phyloP scores from a whole-genome alignment of 2,113 vertebrate species.

The Hemiprocne comata region DNA sequence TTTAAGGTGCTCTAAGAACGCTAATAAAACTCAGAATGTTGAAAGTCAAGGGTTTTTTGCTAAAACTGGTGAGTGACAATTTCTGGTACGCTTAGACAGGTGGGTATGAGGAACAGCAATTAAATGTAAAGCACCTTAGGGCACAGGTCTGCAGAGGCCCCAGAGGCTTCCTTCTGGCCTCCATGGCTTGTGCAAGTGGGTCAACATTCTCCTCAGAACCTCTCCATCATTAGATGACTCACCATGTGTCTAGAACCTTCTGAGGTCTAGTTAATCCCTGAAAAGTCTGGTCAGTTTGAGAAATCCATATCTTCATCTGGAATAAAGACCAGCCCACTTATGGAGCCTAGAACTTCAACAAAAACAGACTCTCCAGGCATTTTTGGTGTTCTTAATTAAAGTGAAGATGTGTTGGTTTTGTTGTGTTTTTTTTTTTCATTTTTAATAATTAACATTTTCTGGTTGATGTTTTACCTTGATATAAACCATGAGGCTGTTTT shows the following conservation, averaged over 20 bases:
- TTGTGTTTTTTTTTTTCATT: not conserved
- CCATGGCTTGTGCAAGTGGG: not conserved
- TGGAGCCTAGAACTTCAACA: not conserved
- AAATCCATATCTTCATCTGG: not conserved
- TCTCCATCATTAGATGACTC: not conserved
- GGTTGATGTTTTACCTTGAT: not conserved
- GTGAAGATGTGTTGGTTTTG: fast-evolving
- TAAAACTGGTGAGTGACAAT: not conserved
- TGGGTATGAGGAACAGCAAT: not conserved
- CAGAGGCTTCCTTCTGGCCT: not conserved
- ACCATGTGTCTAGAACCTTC: not conserved
- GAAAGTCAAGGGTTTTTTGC: not conserved
- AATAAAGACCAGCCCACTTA: not conserved
- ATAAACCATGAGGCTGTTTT: not conserved
- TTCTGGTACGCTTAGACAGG: not conserved
- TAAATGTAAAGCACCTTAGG: not conserved
- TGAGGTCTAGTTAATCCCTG: not conserved
- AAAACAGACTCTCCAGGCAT: not conserved
- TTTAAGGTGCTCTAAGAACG: not conserved
- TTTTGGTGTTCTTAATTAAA: not conserved
- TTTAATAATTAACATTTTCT: not conserved
- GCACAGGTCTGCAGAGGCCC: not conserved
- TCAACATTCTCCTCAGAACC: not conserved
- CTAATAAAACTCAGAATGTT: not conserved
- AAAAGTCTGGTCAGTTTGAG: not conserved